Conservation (phyloP, 2,888 invertebrate species). For the Bedellia somnulentella region DNA sequence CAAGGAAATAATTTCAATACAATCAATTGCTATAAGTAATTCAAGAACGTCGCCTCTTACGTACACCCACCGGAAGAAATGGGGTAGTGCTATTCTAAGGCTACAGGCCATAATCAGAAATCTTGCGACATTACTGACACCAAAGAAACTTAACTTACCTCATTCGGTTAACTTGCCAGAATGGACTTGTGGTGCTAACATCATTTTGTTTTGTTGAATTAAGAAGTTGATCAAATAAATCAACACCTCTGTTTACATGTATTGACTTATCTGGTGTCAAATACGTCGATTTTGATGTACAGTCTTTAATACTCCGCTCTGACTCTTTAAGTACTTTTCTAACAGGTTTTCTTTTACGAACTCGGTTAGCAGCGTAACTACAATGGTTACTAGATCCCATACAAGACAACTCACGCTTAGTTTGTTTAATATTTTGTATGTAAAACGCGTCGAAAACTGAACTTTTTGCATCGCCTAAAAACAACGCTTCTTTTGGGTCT, state of each 20-base stretch:
- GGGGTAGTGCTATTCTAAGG: too few species aligned
- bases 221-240: constrained; percentile 40
- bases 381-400: constrained; percentile 22
- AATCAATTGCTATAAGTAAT: too few species aligned
- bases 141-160: too few species aligned
- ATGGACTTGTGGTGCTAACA: constrained; percentile 7
- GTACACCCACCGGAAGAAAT: too few species aligned
- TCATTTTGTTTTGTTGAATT: constrained; percentile 20
- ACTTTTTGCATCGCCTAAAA: constrained; percentile 29
- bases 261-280: constrained; percentile 48
- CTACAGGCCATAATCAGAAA: too few species aligned
- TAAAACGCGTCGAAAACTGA: constrained; percentile 44
- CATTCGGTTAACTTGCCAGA: too few species aligned
- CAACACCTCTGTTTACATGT: constrained; percentile 34
- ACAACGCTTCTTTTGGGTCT: constrained; percentile 28
- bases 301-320: constrained; percentile 17
- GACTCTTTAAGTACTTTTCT: constrained; percentile 34
- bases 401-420: constrained; percentile 37
- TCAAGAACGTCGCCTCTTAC: too few species aligned
- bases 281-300: constrained; percentile 21
- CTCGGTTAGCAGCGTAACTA: constrained; percentile 23
- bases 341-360: constrained; percentile 42
- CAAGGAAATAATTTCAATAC: too few species aligned
- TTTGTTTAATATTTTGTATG: constrained; percentile 47
- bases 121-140: too few species aligned